phyloP scores from a whole-genome alignment of 2,888 invertebrate genomes.

The Eremobia ochroleuca region DNA sequence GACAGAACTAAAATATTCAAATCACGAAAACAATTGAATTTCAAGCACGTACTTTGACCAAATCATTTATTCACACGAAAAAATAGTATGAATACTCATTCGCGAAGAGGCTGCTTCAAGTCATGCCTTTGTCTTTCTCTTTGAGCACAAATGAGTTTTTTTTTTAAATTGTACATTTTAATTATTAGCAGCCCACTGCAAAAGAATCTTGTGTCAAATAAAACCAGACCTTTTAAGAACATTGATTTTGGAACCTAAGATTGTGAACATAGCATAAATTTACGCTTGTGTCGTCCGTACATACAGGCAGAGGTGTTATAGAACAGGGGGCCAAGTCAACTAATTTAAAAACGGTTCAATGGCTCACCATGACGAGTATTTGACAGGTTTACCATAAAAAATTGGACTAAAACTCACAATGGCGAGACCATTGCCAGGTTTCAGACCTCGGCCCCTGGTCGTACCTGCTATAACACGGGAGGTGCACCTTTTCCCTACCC shows the following conservation, averaged over 20 bases:
- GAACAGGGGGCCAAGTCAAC: not conserved
- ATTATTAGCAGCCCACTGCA: constrained; percentile 40
- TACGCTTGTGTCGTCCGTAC: not conserved
- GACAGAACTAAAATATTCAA: constrained; percentile 5
- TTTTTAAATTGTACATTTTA: constrained; percentile 50
- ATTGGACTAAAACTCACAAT: not conserved
- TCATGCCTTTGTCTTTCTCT: constrained; percentile 45
- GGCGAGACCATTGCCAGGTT: not conserved
- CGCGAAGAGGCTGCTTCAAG: constrained; percentile 31
- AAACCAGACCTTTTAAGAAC: not conserved
- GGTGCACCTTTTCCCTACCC: not conserved
- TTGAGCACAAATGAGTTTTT: constrained; percentile 38
- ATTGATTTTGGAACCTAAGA: not conserved
- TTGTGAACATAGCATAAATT: not conserved
- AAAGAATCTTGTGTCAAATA: constrained; percentile 7
- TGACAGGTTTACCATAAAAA: not conserved
- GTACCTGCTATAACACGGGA: not conserved
- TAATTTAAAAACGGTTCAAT: not conserved
- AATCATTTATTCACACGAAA: constrained; percentile 11
- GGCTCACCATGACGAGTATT: not conserved
- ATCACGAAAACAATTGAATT: constrained; percentile 1
- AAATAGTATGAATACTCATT: constrained; percentile 17
- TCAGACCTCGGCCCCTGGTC: too few species aligned
- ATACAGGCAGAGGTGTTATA: not conserved
- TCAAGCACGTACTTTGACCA: not conserved